Conservation (phyloP, 2,888 invertebrate genomes). For the Lasius fuliginosus region DNA sequence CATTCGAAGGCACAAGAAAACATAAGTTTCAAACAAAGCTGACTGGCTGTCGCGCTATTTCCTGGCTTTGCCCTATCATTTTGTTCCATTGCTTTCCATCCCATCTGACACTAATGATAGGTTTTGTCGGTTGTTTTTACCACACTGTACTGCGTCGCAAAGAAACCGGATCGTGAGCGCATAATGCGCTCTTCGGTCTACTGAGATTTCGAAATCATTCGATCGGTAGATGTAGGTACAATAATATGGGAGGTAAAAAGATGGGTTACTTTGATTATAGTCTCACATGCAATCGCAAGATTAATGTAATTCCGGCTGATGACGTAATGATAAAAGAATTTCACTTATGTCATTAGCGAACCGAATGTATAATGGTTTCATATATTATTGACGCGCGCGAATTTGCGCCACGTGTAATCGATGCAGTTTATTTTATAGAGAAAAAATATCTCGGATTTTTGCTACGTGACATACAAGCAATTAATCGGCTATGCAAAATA, state of each 20-base stretch:
- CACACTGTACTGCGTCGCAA: not conserved
- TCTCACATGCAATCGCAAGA: not conserved
- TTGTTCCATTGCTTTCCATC: conserved; percentile 33
- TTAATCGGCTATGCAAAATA: not conserved
- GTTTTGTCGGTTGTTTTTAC: conserved; percentile 39
- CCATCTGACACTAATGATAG: conserved; percentile 42
- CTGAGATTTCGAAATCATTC: conserved; percentile 38
- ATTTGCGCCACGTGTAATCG: not conserved
- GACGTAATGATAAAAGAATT: not conserved
- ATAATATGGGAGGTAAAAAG: not conserved
- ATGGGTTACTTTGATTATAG: conserved; percentile 9
- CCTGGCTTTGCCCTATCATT: not conserved
- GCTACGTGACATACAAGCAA: not conserved
- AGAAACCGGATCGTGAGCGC: conserved; percentile 43
- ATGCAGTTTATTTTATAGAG: not conserved
- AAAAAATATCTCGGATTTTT: not conserved
- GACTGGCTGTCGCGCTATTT: not conserved
- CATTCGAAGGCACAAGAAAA: not conserved
- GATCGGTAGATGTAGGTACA: not conserved
- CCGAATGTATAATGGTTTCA: not conserved
- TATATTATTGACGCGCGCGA: not conserved
- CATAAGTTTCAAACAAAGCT: conserved; percentile 44
- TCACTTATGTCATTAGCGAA: not conserved
- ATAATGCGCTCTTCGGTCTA: not conserved
- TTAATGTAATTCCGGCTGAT: not conserved